phyloP scores from a whole-genome alignment of 1,140 invertebrate genomes.

The Homalodisca vitripennis region DNA sequence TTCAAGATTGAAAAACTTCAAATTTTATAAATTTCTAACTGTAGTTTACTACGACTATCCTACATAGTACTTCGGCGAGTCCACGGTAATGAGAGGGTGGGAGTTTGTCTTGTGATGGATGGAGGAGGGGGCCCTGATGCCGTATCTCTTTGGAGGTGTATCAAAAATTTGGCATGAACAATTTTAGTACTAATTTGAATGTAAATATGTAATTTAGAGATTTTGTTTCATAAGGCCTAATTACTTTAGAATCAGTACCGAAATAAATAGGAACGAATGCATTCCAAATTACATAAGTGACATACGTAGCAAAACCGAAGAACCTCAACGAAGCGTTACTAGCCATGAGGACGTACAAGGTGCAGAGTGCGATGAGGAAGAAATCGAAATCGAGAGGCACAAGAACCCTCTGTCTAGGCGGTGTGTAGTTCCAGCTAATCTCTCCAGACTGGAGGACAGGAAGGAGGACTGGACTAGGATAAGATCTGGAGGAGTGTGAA shows the following conservation, averaged over 20 bases:
- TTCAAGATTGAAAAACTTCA: too few species aligned
- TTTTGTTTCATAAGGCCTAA: conserved; percentile 24
- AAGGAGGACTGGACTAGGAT: conserved; percentile 71
- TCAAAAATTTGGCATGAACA: too few species aligned
- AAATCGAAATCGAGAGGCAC: conserved; percentile 78
- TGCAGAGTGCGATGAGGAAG: conserved; percentile 75
- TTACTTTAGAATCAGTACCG: conserved; percentile 68
- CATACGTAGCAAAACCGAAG: conserved; percentile 85
- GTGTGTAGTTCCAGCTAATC: too few species aligned
- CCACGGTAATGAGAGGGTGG: too few species aligned
- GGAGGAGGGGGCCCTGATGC: too few species aligned
- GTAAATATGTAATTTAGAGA: too few species aligned
- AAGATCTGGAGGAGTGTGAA: conserved; percentile 56
- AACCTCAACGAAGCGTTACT: conserved; percentile 84
- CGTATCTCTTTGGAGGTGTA: conserved; percentile 75
- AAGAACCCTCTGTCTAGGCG: conserved; percentile 64
- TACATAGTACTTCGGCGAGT: too few species aligned
- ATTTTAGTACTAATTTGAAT: too few species aligned
- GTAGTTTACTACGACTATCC: too few species aligned
- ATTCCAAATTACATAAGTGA: conserved; percentile 86
- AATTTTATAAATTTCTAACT: too few species aligned
- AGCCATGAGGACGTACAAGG: conserved; percentile 82
- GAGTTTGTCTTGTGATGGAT: too few species aligned
- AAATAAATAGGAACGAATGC: conserved; percentile 87
- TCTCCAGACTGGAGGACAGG: too few species aligned